Conservation (phyloP, 1,140 invertebrate species). For the Bombus sylvicola region DNA sequence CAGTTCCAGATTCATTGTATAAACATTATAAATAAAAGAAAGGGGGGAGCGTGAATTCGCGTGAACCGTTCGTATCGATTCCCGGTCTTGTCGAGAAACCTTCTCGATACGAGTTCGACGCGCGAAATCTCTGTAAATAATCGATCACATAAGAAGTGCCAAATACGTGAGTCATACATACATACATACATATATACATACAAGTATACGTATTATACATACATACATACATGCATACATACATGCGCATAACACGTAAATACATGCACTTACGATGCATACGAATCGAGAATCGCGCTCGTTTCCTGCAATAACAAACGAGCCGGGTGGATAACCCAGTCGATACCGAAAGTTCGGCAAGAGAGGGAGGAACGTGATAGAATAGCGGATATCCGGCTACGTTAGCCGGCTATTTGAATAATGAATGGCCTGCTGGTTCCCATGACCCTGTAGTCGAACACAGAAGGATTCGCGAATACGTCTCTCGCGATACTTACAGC, state of each 20-base stretch:
- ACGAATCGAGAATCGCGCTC: conserved; percentile 11
- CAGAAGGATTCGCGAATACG: not conserved
- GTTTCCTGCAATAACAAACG: conserved; percentile 19
- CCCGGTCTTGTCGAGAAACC: conserved; percentile 3
- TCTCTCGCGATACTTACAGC: not conserved
- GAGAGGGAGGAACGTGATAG: conserved; percentile 3
- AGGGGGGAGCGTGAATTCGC: not conserved
- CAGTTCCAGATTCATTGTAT: conserved; percentile 70
- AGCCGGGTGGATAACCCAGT: not conserved
- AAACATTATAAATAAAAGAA: conserved; percentile 62
- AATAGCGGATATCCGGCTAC: not conserved
- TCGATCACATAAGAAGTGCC: conserved; percentile 69
- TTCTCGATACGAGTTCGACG: conserved; percentile 28
- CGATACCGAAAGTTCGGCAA: not conserved
- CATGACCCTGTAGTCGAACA: not conserved
- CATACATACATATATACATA: not conserved
- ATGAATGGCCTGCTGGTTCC: not conserved
- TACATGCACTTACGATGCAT: not conserved
- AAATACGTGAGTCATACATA: conserved; percentile 53
- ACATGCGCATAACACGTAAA: conserved; percentile 3
- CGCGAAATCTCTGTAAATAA: conserved; percentile 55
- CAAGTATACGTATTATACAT: not conserved
- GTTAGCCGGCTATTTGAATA: conserved; percentile 16
- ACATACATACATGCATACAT: not conserved
- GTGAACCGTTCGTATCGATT: conserved; percentile 38